phyloP scores from a whole-genome alignment of 2,797 vertebrate species.

The Hydrophis major region DNA sequence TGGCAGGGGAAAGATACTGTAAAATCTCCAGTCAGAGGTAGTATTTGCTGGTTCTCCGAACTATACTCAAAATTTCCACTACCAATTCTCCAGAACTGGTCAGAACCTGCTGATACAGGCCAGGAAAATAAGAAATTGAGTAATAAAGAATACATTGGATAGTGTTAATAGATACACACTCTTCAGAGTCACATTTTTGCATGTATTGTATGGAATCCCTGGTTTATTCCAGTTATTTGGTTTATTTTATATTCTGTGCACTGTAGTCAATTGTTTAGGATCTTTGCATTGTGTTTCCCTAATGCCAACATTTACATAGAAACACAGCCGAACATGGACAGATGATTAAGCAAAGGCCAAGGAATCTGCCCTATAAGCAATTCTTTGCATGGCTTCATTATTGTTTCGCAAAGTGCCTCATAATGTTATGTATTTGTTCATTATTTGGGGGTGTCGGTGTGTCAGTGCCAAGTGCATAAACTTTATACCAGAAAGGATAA shows the following conservation, averaged over 20 bases:
- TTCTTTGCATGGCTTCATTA: constrained; percentile 58
- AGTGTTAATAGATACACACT: background rate
- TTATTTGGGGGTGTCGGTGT: background rate
- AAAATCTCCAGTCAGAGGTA: too few species aligned
- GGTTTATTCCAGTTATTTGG: constrained; percentile 14
- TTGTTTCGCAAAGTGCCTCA: constrained; percentile 28
- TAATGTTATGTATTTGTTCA: constrained; percentile 14
- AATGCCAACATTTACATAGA: constrained; percentile 42
- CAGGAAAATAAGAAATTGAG: background rate
- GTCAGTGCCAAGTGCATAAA: background rate
- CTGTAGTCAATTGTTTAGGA: constrained; percentile 25
- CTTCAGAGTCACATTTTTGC: background rate
- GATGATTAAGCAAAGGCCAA: constrained; percentile 56
- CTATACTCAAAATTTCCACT: too few species aligned
- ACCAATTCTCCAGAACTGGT: too few species aligned
- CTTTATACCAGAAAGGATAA: background rate
- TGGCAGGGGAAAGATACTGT: too few species aligned
- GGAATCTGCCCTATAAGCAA: constrained; percentile 61
- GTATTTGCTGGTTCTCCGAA: too few species aligned
- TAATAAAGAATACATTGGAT: background rate
- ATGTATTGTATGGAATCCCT: too few species aligned
- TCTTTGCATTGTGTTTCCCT: constrained; percentile 51
- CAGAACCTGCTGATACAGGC: too few species aligned
- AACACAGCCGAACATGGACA: constrained; percentile 54
- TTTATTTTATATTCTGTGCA: constrained; percentile 15